A percentile compares a stretch with the other conserved stretches of the same genome.
These are phyloP conservation scores for Aurelia coerulea DNA, from an alignment of 30 jellyfish, hydroid and myxozoan genomes.

Conservation along the genomic window DNA sequence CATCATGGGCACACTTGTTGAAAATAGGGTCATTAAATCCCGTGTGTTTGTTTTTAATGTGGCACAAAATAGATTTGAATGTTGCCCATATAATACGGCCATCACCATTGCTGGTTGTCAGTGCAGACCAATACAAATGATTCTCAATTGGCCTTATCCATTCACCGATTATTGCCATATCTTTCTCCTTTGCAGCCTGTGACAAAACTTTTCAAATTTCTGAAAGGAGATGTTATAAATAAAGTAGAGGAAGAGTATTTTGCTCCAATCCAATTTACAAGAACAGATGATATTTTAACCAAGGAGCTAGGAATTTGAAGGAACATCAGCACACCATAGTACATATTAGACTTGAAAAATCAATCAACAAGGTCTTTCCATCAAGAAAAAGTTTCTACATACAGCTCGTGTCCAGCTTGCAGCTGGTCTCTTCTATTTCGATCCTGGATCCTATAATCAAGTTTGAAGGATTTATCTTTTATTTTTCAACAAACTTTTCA, in stretches of 20 bases:
- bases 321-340: constrained; percentile 16
- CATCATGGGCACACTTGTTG: constrained; percentile 54
- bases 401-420: too few species aligned
- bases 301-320: background rate
- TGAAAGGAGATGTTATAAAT: background rate
- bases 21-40: constrained; percentile 32
- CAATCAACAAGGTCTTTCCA: constrained; percentile 1
- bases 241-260: background rate
- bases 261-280: background rate
- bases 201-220: constrained; percentile 51
- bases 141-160: constrained; percentile 57
- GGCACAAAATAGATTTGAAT: constrained; percentile 43
- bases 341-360: constrained; percentile 11
- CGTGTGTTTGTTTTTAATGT: constrained; percentile 29
- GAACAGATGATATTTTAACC: constrained; percentile 1
- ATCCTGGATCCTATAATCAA: constrained; percentile 8
- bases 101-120: constrained; percentile 56
- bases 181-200: constrained; percentile 46
- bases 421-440: too few species aligned
- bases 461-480: background rate
- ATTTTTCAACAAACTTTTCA: too few species aligned
- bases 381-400: background rate
- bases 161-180: constrained; percentile 18
- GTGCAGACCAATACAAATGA: constrained; percentile 58
- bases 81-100: constrained; percentile 56